Percentiles rank a stretch among this genome's conserved stretches.
Conservation (phyloP, 2,888 invertebrate species). For the Eledone cirrhosa region DNA sequence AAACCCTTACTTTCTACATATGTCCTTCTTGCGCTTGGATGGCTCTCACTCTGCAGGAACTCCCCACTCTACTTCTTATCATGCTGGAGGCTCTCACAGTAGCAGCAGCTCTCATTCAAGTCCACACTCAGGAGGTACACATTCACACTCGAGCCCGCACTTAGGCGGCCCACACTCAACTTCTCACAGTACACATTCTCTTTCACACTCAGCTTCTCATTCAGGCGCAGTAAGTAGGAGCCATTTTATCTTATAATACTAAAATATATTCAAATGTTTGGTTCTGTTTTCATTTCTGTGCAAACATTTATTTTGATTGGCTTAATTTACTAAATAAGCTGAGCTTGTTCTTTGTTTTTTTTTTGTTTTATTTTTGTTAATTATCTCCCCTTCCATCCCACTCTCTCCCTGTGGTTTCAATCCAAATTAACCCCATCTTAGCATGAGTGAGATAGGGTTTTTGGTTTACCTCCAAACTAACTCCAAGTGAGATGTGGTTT, state of each 20-base stretch:
- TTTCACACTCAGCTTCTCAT: neutral
- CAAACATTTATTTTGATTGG: neutral
- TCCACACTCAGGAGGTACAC: constrained; percentile 22
- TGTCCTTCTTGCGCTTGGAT: constrained; percentile 45
- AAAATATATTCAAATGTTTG: constrained; percentile 17
- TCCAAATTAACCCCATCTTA: no score
- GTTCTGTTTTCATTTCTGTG: constrained; percentile 18
- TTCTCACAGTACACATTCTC: constrained; percentile 4
- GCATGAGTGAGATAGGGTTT: no score
- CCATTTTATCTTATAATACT: neutral
- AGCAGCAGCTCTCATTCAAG: constrained; percentile 9
- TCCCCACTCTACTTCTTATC: constrained; percentile 34
- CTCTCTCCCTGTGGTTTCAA: no score
- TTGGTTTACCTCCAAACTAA: no score
- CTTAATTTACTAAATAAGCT: neutral
- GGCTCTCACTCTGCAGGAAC: constrained; percentile 31
- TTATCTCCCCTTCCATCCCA: no score
- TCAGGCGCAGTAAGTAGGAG: constrained; percentile 17
- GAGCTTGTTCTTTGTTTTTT: neutral
- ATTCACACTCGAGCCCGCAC: constrained; percentile 21
- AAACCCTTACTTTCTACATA: constrained; percentile 58
- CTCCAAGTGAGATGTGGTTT: no score
- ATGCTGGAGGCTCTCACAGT: constrained; percentile 40
- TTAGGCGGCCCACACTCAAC: constrained; percentile 15
- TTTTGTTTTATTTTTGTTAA: no score